Conservation (phyloP, 2,113 vertebrate genomes). For the Salvelinus fontinalis region DNA sequence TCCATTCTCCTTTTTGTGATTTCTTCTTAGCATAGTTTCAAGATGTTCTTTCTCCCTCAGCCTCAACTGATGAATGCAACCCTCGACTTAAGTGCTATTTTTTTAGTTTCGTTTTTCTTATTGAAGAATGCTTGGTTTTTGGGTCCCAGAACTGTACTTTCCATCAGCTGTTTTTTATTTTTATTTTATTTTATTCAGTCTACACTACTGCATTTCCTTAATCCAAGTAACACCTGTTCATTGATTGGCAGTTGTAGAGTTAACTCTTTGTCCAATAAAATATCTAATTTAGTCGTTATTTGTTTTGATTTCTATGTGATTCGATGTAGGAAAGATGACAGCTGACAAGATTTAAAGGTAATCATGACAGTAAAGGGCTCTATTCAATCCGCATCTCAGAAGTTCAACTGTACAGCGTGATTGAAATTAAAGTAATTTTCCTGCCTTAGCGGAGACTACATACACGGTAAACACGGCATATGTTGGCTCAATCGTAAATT, state of each 20-base stretch:
- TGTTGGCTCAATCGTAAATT: too few species aligned
- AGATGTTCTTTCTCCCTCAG: conserved; percentile 15
- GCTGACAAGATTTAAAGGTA: too few species aligned
- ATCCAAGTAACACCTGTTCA: conserved; percentile 25
- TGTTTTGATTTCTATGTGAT: neutral
- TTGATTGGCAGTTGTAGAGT: conserved; percentile 28
- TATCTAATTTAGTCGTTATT: conserved; percentile 16
- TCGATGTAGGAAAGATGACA: neutral
- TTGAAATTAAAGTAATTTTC: too few species aligned
- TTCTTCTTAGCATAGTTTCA: conserved; percentile 30
- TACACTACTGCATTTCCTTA: conserved; percentile 24
- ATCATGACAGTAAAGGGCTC: too few species aligned
- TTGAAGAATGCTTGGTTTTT: conserved; percentile 25
- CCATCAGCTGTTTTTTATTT: conserved; percentile 17
- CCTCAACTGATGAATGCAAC: conserved; percentile 17
- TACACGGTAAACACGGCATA: too few species aligned
- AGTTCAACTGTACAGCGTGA: too few species aligned
- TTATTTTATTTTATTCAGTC: conserved; percentile 9
- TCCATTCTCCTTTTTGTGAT: conserved; percentile 52
- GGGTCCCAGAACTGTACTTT: neutral
- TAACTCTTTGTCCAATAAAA: conserved; percentile 55
- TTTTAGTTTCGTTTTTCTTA: conserved; percentile 25
- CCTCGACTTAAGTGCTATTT: neutral
- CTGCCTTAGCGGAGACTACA: too few species aligned
- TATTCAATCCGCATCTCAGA: too few species aligned